Conservation (phyloP, 1,140 invertebrate genomes). For the Monomorium pharaonis region DNA sequence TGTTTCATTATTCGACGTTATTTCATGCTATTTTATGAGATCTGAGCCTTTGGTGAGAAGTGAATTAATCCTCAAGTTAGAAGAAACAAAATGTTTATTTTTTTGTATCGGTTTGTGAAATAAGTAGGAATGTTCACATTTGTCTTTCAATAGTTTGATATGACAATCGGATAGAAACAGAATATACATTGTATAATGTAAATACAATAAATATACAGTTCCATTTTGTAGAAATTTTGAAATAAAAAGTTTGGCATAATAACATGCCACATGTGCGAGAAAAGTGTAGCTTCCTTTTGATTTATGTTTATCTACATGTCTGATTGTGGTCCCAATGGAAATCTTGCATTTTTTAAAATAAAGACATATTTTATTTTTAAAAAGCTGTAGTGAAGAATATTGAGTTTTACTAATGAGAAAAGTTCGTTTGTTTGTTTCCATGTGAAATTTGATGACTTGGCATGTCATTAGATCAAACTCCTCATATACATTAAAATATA, state of each 20-base stretch:
- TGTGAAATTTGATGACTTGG: not conserved
- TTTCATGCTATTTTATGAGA: not conserved
- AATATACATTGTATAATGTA: slow-evolving; percentile 9
- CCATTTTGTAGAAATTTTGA: not conserved
- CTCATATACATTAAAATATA: slow-evolving; percentile 11
- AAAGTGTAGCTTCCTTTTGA: not conserved
- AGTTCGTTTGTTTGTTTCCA: not conserved
- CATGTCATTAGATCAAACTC: slow-evolving; percentile 10
- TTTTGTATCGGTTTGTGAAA: not conserved
- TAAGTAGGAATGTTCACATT: not conserved
- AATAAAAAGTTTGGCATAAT: not conserved
- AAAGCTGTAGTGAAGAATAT: not conserved
- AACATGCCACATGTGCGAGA: not conserved
- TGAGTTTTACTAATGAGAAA: not conserved
- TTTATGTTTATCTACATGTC: not conserved
- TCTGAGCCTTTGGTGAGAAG: not conserved
- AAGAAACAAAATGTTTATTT: not conserved
- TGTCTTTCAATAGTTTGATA: not conserved
- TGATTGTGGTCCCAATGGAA: slow-evolving; percentile 23
- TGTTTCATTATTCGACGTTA: not conserved
- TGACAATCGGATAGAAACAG: slow-evolving; percentile 12
- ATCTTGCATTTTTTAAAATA: not conserved
- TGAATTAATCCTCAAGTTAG: not conserved
- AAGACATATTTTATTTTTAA: not conserved
- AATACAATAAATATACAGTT: not conserved